Evolutionary conservation across 2,797 vertebrate species (phyloP).

Genomic region (Hybognathus amarus): DNA sequence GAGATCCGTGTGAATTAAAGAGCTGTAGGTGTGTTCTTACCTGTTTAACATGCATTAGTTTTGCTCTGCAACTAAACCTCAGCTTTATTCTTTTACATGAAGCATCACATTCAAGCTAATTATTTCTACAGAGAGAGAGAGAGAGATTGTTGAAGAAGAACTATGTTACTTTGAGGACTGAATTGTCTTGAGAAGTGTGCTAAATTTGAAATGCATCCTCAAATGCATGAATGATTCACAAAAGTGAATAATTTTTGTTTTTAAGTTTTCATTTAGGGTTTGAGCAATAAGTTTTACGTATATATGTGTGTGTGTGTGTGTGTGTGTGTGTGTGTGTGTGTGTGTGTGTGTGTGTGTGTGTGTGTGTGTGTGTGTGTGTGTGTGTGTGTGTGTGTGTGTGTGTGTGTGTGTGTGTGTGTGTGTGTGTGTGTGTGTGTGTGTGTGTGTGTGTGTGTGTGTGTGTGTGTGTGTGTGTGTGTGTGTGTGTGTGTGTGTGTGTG

Average conservation of each 20-base stretch:
- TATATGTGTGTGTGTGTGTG: no score
- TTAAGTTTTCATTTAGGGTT: not conserved
- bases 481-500: not conserved
- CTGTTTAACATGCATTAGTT: conserved; percentile 28
- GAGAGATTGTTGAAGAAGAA: not conserved
- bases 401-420: no score
- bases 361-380: no score
- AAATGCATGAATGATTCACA: not conserved
- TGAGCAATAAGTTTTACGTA: not conserved
- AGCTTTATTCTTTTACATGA: conserved; percentile 27
- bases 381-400: no score
- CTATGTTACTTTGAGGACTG: not conserved
- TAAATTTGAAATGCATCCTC: not conserved
- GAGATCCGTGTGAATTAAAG: not conserved
- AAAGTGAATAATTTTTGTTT: not conserved
- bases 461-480: not conserved
- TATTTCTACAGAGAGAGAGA: conserved; percentile 18
- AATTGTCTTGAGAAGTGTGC: conserved; percentile 18
- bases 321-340: not conserved
- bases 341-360: not conserved
- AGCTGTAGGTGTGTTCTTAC: conserved; percentile 8
- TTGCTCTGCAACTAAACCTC: conserved; percentile 17
- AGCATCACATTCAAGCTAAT: conserved; percentile 26
- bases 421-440: not conserved
- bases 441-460: not conserved